A percentile compares a stretch with the other conserved stretches of the same genome.
Conservation (phyloP, 2,888 invertebrate genomes). For the Agrypnus murinus region DNA sequence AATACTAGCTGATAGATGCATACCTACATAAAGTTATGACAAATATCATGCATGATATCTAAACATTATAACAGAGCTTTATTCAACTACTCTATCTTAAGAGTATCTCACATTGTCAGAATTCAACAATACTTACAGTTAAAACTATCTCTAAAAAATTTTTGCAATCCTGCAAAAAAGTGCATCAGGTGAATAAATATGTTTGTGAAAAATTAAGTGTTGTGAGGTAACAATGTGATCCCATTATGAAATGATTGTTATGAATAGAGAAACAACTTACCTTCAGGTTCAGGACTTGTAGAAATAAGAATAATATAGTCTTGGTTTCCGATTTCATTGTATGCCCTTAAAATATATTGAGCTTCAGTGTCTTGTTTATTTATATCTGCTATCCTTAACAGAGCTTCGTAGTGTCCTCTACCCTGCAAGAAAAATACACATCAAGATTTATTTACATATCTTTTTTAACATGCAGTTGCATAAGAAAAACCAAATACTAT, state of each 20-base stretch:
- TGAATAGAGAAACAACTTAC: constrained; percentile 64
- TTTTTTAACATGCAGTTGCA: too few relatives aligned
- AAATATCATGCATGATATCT: too few relatives aligned
- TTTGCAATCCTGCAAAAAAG: constrained; percentile 58
- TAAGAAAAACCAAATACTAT: too few relatives aligned
- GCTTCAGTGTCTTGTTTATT: constrained; percentile 85
- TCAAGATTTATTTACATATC: too few relatives aligned
- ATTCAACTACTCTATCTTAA: too few relatives aligned
- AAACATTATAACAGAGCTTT: too few relatives aligned
- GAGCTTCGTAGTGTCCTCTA: constrained; percentile 79
- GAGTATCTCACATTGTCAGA: background rate
- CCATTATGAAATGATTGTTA: too few relatives aligned
- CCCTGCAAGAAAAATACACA: constrained; percentile 72
- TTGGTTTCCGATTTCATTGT: constrained; percentile 80
- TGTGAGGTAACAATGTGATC: too few relatives aligned
- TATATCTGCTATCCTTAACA: constrained; percentile 79
- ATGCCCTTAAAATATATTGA: constrained; percentile 79
- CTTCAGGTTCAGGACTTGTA: constrained; percentile 76
- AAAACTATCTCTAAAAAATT: constrained; percentile 58
- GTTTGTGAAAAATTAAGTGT: background rate
- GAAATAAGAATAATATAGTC: constrained; percentile 82
- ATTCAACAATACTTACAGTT: constrained; percentile 51
- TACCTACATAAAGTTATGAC: too few relatives aligned
- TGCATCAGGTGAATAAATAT: constrained; percentile 37
- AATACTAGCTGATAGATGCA: too few relatives aligned